Conservation (phyloP, 1,140 invertebrate genomes). For the Neelides sp. region DNA sequence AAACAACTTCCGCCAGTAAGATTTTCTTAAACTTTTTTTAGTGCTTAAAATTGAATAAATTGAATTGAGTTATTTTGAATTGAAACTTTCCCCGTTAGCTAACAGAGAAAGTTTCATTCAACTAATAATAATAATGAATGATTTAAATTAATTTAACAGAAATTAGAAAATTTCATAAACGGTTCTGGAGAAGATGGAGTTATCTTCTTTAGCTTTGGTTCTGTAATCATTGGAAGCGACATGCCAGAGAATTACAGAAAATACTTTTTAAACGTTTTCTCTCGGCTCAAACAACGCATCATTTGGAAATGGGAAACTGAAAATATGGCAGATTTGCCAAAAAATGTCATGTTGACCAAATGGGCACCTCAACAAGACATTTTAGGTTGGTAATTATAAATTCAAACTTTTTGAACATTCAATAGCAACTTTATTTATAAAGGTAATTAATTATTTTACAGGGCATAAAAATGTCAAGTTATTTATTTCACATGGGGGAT, state of each 20-base stretch:
- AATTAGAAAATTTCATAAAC: slow-evolving; percentile 27
- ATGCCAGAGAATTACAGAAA: slow-evolving; percentile 36
- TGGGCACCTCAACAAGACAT: slow-evolving; percentile 75
- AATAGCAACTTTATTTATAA: no score
- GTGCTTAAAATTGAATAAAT: neutral
- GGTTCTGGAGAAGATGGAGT: slow-evolving; percentile 38
- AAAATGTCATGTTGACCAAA: slow-evolving; percentile 54
- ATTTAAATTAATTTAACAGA: no score
- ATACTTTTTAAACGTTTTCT: slow-evolving; percentile 33
- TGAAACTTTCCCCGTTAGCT: no score
- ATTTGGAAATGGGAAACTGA: slow-evolving; percentile 36
- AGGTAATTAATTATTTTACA: no score
- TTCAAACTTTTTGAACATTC: no score
- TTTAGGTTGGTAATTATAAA: slow-evolving; percentile 44
- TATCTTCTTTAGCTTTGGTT: slow-evolving; percentile 49
- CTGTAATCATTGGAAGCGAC: slow-evolving; percentile 42
- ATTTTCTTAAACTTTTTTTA: no score
- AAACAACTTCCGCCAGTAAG: slow-evolving; percentile 31
- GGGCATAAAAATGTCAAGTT: slow-evolving; percentile 50
- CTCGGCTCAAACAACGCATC: slow-evolving; percentile 32
- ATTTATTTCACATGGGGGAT: slow-evolving; percentile 53
- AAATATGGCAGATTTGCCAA: slow-evolving; percentile 36
- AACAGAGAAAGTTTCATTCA: no score
- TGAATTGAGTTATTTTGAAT: slow-evolving; percentile 1
- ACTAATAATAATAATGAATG: no score